Evolutionary conservation across 2,113 vertebrate species (phyloP).

Genomic region (Seriola quinqueradiata): DNA sequence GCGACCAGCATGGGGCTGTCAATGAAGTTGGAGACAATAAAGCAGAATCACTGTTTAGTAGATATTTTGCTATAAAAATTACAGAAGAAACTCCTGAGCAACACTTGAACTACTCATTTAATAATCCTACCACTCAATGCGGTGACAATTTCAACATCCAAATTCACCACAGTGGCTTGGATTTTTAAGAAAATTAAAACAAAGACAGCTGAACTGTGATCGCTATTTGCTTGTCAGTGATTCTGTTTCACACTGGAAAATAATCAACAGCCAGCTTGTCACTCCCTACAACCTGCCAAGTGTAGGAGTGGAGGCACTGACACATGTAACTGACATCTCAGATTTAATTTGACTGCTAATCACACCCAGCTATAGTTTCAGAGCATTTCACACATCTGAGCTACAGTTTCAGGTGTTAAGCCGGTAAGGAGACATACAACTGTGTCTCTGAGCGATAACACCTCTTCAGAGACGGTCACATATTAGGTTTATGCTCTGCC

Average conservation of each 20-base stretch:
- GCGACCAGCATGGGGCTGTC: neutral
- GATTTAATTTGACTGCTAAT: conserved; percentile 86
- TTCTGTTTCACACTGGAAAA: conserved; percentile 63
- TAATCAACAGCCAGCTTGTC: conserved; percentile 75
- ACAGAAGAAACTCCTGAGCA: neutral
- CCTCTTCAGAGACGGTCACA: conserved; percentile 63
- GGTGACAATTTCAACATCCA: conserved; percentile 15
- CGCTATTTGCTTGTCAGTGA: conserved; percentile 51
- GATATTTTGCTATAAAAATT: neutral
- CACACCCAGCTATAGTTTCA: conserved; percentile 83
- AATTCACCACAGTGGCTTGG: conserved; percentile 5
- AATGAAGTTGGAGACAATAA: neutral
- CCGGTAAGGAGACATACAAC: conserved; percentile 71
- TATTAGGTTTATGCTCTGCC: conserved; percentile 60
- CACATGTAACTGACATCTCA: conserved; percentile 83
- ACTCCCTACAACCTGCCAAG: conserved; percentile 74
- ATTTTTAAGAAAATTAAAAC: conserved; percentile 43
- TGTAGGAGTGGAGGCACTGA: conserved; percentile 74
- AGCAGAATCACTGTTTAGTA: neutral
- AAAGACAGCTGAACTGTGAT: conserved; percentile 52
- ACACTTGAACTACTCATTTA: neutral
- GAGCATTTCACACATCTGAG: conserved; percentile 82
- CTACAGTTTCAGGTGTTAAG: conserved; percentile 82
- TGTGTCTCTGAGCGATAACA: conserved; percentile 74
- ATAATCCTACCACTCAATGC: neutral